phyloP scores from a whole-genome alignment of 2,888 invertebrate species.

The Hemistola chrysoprasaria region DNA sequence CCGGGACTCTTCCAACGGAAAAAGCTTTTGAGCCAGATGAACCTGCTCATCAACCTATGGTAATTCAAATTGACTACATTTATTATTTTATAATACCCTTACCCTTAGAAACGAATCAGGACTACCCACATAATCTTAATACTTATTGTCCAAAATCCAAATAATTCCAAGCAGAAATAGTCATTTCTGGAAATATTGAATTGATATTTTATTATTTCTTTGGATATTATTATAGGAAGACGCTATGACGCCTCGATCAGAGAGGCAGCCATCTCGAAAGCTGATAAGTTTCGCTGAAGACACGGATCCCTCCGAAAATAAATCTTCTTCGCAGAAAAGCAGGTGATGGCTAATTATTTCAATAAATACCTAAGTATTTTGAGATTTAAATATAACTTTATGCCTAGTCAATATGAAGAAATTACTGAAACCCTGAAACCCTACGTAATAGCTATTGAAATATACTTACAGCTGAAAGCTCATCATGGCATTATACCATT shows the following conservation, averaged over 20 bases:
- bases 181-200: conserved; percentile 6
- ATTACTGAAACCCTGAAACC: too few relatives aligned
- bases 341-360: conserved; percentile 44
- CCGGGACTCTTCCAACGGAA: conserved; percentile 53
- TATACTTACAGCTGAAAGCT: too few relatives aligned
- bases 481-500: too few relatives aligned
- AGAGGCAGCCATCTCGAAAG: conserved; percentile 27
- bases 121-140: too few relatives aligned
- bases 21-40: conserved; percentile 60
- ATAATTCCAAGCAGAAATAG: too few relatives aligned
- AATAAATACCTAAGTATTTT: too few relatives aligned
- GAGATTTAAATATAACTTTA: too few relatives aligned
- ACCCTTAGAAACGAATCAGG: too few relatives aligned
- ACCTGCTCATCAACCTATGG: conserved; percentile 55
- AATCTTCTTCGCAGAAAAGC: conserved; percentile 45
- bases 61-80: conserved; percentile 26
- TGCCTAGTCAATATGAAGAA: too few relatives aligned
- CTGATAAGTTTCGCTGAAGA: conserved; percentile 44
- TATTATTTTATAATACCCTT: too few relatives aligned
- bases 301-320: conserved; percentile 37
- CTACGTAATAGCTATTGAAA: too few relatives aligned
- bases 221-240: conserved; percentile 29
- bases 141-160: too few relatives aligned
- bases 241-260: conserved; percentile 30
- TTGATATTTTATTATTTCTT: background rate